These are phyloP conservation scores for Melanotaenia duboulayi DNA, from an alignment of 2,113 vertebrate species.

Conservation along the genomic window DNA sequence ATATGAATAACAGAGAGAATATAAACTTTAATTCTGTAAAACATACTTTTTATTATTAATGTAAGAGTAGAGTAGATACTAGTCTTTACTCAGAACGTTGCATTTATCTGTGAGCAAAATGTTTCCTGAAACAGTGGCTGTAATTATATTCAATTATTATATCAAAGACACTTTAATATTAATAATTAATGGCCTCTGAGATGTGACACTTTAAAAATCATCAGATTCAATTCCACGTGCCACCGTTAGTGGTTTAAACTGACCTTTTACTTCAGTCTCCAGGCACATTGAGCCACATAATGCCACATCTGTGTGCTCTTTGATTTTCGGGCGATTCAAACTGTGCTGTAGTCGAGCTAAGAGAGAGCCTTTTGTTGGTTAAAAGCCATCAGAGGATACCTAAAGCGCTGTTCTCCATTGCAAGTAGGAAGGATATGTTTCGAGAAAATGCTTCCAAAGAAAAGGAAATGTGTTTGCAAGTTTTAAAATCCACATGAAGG, in stretches of 20 bases:
- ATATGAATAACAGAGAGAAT: not conserved
- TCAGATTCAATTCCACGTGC: constrained; percentile 77
- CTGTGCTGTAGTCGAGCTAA: constrained; percentile 48
- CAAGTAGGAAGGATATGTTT: constrained; percentile 11
- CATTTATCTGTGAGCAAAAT: no score
- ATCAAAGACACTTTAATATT: constrained; percentile 17
- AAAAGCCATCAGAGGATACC: constrained; percentile 44
- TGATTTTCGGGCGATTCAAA: constrained; percentile 53
- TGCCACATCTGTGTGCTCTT: constrained; percentile 74
- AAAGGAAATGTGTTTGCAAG: constrained; percentile 23
- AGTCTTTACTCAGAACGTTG: no score
- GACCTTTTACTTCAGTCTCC: constrained; percentile 79
- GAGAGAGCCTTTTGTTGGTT: constrained; percentile 75
- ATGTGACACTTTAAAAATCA: constrained; percentile 75
- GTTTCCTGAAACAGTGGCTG: no score
- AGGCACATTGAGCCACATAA: constrained; percentile 71
- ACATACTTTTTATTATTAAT: no score
- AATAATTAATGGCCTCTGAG: constrained; percentile 19
- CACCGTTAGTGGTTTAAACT: constrained; percentile 65
- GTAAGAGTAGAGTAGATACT: not conserved
- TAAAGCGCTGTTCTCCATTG: constrained; percentile 47
- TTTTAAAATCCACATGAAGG: not conserved
- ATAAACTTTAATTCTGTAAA: not conserved
- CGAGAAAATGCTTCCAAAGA: constrained; percentile 32
- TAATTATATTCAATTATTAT: not conserved